phyloP scores from a whole-genome alignment of 1,140 invertebrate species.

The Solenopsis fugax region DNA sequence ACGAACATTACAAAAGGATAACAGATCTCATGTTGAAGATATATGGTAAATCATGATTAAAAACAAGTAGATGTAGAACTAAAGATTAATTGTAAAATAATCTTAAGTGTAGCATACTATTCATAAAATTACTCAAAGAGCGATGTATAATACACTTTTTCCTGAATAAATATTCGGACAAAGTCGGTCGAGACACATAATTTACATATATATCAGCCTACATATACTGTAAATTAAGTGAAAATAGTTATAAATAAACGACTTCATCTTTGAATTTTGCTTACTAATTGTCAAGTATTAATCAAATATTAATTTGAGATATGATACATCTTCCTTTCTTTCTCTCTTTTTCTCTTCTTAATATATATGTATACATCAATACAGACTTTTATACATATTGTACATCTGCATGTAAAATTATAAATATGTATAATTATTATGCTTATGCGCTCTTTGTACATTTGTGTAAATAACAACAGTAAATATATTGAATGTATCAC shows the following conservation, averaged over 20 bases:
- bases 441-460: slow-evolving; percentile 35
- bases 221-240: background rate
- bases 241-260: background rate
- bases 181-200: background rate
- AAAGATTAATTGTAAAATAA: background rate
- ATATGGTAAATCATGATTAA: background rate
- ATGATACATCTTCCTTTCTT: background rate
- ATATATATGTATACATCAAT: slow-evolving; percentile 29
- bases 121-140: slow-evolving; percentile 27
- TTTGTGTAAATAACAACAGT: slow-evolving; percentile 38
- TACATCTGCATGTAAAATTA: slow-evolving; percentile 44
- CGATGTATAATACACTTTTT: slow-evolving; percentile 3
- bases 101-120: slow-evolving; percentile 48
- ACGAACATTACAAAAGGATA: slow-evolving; percentile 42
- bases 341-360: background rate
- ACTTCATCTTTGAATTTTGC: slow-evolving; percentile 5
- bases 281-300: background rate
- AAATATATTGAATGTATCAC: slow-evolving; percentile 42
- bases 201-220: background rate
- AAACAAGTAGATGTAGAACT: slow-evolving; percentile 18
- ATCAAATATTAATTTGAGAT: slow-evolving; percentile 33
- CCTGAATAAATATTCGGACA: slow-evolving; percentile 11
- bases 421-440: slow-evolving; percentile 52
- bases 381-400: slow-evolving; percentile 68
- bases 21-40: slow-evolving; percentile 37